These are phyloP conservation scores for Nematostella vectensis DNA, from an alignment of 92 coral and sea anemone genomes.

Conservation along the genomic window DNA sequence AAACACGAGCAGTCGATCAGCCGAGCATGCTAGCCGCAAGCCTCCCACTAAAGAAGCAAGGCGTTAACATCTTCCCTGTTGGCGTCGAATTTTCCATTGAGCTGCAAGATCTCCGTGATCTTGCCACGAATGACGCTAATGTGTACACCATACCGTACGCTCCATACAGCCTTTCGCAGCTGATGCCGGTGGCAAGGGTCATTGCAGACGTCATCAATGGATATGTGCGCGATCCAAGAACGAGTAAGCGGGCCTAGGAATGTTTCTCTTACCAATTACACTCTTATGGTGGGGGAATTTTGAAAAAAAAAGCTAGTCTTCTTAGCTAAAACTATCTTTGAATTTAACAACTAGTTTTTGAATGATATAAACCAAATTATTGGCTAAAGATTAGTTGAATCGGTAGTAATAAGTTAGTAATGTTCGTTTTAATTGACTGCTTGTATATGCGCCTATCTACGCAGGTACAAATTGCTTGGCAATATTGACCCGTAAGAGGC, in stretches of 20 bases:
- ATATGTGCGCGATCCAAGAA: conserved; percentile 24
- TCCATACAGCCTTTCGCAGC: conserved; percentile 1
- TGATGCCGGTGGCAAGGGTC: conserved; percentile 22
- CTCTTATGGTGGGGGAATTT: conserved; percentile 3
- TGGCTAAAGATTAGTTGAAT: too few relatives aligned
- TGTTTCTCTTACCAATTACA: background rate
- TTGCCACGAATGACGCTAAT: conserved; percentile 34
- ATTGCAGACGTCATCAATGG: conserved; percentile 34
- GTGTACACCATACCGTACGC: conserved; percentile 36
- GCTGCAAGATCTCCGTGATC: conserved; percentile 23
- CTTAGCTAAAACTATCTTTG: too few relatives aligned
- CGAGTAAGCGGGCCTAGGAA: conserved; percentile 15
- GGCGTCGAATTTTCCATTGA: conserved; percentile 26
- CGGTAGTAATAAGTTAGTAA: too few relatives aligned
- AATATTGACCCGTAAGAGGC: too few relatives aligned
- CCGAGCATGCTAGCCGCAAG: conserved; percentile 24
- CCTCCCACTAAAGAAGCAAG: conserved; percentile 36
- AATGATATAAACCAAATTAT: too few relatives aligned
- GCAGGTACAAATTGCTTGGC: too few relatives aligned
- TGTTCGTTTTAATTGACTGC: too few relatives aligned
- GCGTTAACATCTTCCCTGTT: conserved; percentile 25
- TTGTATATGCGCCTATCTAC: too few relatives aligned
- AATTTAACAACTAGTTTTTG: too few relatives aligned
- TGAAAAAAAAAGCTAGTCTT: too few relatives aligned
- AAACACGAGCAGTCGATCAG: conserved; percentile 9